Base-by-base conservation (phyloP, 2,888 invertebrate genomes). In the Palloptera scutellata region DNA sequence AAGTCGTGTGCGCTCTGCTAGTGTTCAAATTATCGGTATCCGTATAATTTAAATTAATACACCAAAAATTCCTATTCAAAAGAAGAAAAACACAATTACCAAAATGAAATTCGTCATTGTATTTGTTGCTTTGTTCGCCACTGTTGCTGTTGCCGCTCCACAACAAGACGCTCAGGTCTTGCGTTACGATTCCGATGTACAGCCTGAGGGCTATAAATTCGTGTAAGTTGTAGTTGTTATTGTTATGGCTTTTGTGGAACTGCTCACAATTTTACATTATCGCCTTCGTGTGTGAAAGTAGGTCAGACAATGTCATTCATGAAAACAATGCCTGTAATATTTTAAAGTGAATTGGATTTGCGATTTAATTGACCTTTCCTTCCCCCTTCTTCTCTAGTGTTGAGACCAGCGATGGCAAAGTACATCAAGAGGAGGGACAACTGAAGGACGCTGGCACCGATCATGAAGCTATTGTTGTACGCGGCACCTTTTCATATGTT, bases 401-500 rank as follows among this genome's bases (percentile, higher is more conserved):
- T 74, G 89, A 90, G 77, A 89, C 90, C 13, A 90, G 89, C 74
- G 89, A 90, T 73, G 90, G 90, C 40, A 87, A 88, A 17, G 86
- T 88, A 4, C 87, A 88, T 13, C 85, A 88, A 74, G 91, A 91
- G 77, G 86, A 88, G 77, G 91, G 88, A 1, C 85, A 86, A 67
- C 81, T 91, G 64, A 83, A 86, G 75, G 88, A 91, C 79, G 87
- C 87, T 53, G 89, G 90, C 45, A 88, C 88, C 6, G 89, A 90
- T 59, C 87, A 89, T 65, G 88, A 89, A 77, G 87, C 89, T 43
- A 87, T 90, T 55, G 86, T 87, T 11, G 88, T 90, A 11, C 87
- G 86, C 61, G 91, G 91, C 43, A 86, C 87, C 51, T 89, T 88
- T 82, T 86, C 88, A 0, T 91, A 88, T 82, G 81, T 86, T 1